These are phyloP conservation scores for Digitonthophagus gazella DNA, from an alignment of 2,888 invertebrate species.

Conservation along the genomic window DNA sequence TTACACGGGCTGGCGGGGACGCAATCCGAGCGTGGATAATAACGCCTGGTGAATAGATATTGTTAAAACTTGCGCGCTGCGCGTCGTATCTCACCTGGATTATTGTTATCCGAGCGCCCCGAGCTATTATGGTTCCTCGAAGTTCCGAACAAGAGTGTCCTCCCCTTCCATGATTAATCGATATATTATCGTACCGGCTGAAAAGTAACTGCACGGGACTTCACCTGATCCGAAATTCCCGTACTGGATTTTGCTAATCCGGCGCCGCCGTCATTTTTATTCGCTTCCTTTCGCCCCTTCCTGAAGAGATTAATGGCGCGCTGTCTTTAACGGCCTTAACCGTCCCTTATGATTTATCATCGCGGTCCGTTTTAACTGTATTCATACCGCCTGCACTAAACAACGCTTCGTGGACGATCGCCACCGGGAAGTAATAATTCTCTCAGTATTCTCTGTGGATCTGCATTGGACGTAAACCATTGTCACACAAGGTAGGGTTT, in stretches of 20 bases:
- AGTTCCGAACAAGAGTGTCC: neutral
- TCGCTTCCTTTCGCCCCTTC: neutral
- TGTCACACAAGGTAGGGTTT: too few species aligned
- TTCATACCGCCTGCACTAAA: neutral
- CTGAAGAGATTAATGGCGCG: neutral
- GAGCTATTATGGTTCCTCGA: neutral
- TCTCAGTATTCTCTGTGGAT: neutral
- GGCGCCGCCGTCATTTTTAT: neutral
- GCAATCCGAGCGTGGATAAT: constrained; percentile 12
- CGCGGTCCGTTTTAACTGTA: neutral
- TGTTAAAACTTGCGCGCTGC: constrained; percentile 9
- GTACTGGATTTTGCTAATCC: neutral
- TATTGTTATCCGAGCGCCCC: neutral
- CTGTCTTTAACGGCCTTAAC: neutral
- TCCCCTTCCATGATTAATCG: neutral
- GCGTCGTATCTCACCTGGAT: constrained; percentile 13
- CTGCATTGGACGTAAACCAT: neutral
- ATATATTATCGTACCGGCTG: neutral
- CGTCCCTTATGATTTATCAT: neutral
- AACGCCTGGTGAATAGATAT: constrained; percentile 11
- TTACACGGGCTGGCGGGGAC: neutral
- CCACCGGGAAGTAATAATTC: neutral
- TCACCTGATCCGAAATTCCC: neutral
- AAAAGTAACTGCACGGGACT: neutral
- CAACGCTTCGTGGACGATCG: neutral